Evolutionary conservation across 2,888 invertebrate genomes (phyloP), one percentile per base, ranked within the genome.

Genomic region (Drosophila silvestris): DNA sequence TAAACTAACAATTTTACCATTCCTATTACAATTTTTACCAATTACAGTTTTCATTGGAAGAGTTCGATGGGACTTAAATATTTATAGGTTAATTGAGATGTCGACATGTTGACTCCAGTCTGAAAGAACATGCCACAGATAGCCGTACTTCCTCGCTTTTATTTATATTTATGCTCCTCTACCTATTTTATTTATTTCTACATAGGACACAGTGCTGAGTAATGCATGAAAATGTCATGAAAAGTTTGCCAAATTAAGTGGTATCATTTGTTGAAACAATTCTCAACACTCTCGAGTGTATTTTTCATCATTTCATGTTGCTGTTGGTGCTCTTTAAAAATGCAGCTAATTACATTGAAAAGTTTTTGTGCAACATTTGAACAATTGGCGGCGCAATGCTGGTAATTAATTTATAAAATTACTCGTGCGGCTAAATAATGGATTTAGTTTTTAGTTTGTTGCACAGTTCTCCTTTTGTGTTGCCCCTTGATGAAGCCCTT

Each of bases 331-430:
- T n/a, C 47, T 60, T 28, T 30, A 9, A 69, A 64, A 73, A 57
- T 57, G 56, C 7, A 41, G 66, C 66, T 85, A 83, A 88, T 85
- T 85, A 77, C 74, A 68, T 54, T 67, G 51, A 65, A 79, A 74
- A 72, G 67, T 65, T 80, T 64, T 64, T 60, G 65, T 68, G 65
- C 68, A 70, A 56, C 56, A 66, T 69, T 71, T 66, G 54, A 68
- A 72, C 77, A 75, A 70, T 74, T 70, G 74, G 33, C 57, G 51
- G 58, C n/a, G 44, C 60, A 63, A 58, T 66, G 77, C 64, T 77
- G 52, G 73, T 85, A 85, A 85, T 82, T 81, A 83, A 83, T 74
- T 89, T 89, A 82, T 82, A 69, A 67, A 80, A 79, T 81, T 78
- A 83, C 57, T 69, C 70, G 78, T 73, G 84, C 79, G 71, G 70